Conservation (phyloP, 2,113 vertebrate species). For the Nicator chloris region DNA sequence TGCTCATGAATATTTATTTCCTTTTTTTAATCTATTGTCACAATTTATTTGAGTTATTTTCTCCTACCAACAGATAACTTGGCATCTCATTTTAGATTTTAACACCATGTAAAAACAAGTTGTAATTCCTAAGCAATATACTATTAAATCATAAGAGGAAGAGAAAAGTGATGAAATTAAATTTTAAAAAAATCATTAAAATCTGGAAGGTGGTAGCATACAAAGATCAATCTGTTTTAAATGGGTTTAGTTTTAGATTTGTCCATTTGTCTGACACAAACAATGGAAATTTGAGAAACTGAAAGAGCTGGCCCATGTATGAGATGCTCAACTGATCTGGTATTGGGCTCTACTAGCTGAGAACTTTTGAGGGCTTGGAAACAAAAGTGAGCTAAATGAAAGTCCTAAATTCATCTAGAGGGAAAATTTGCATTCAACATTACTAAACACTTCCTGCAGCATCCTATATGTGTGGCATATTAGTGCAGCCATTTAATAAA, state of each 20-base stretch:
- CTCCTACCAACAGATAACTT: neutral
- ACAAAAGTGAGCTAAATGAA: neutral
- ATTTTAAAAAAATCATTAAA: neutral
- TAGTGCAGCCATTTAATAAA: neutral
- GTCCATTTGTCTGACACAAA: neutral
- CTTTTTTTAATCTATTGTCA: neutral
- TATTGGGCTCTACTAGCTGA: neutral
- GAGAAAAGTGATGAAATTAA: neutral
- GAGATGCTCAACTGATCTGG: fast-evolving
- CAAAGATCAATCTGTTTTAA: neutral
- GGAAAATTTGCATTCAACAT: neutral
- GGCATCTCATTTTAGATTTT: neutral
- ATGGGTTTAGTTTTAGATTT: neutral
- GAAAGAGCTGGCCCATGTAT: neutral
- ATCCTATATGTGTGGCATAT: fast-evolving
- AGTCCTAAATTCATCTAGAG: neutral
- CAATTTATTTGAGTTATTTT: neutral
- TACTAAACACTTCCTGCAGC: neutral
- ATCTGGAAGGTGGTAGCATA: fast-evolving
- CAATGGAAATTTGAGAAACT: neutral
- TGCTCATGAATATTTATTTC: constrained; percentile 46
- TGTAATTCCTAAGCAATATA: neutral
- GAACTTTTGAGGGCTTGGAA: neutral
- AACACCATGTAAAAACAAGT: neutral
- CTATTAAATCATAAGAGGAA: neutral